A percentile compares a stretch with the other conserved stretches of the same genome.
phyloP scores from a whole-genome alignment of 2,888 invertebrate genomes.

The Diadromus collaris region DNA sequence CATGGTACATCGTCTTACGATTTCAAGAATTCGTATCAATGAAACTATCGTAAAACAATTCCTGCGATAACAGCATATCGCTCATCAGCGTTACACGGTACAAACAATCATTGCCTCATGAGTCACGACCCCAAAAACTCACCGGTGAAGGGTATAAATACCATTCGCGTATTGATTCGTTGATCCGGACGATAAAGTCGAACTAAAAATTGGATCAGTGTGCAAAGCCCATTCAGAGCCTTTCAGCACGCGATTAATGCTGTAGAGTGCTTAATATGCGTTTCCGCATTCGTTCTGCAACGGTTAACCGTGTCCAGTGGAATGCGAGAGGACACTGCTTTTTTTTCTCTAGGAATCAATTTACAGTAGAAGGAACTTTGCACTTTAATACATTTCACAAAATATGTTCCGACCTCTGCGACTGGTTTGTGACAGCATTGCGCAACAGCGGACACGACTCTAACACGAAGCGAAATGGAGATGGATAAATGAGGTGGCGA shows the following conservation, averaged over 20 bases:
- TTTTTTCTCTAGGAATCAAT: not conserved
- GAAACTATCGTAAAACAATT: constrained; percentile 25
- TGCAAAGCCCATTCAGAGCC: constrained; percentile 16
- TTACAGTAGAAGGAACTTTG: not conserved
- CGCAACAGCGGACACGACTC: constrained; percentile 1
- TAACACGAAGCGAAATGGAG: constrained; percentile 1
- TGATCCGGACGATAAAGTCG: constrained; percentile 12
- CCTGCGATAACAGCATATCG: constrained; percentile 5
- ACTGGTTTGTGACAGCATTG: not conserved
- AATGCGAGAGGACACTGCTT: not conserved
- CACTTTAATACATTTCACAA: not conserved
- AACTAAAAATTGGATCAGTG: not conserved
- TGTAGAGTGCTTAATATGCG: not conserved
- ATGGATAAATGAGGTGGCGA: not conserved
- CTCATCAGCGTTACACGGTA: not conserved
- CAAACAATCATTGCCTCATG: not conserved
- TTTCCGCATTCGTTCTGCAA: constrained; percentile 6
- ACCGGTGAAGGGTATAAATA: constrained; percentile 8
- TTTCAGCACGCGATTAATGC: constrained; percentile 19
- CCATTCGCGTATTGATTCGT: constrained; percentile 9
- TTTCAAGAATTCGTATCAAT: not conserved
- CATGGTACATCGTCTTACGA: not conserved
- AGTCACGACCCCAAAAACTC: not conserved
- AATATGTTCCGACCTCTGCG: not conserved
- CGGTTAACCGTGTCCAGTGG: not conserved